Evolutionary conservation across 2,888 invertebrate species (phyloP).

Genomic region (Athetis lepigone): DNA sequence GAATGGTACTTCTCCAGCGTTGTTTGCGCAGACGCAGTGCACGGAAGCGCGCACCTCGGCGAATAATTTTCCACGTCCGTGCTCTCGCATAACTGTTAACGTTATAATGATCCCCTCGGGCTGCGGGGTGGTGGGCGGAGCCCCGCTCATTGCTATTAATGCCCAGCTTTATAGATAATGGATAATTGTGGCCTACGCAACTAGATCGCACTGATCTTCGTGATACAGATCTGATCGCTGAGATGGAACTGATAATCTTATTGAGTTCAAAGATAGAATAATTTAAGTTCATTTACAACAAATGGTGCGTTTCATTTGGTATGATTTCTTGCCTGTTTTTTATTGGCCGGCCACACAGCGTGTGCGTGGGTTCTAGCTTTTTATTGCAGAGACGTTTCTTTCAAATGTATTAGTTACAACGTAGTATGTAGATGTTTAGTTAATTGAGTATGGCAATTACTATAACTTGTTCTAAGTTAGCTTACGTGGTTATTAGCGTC

Average conservation of each 20-base stretch:
- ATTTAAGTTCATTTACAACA: slow-evolving; percentile 15
- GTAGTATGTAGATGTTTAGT: slow-evolving; percentile 1
- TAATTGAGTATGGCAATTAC: not conserved
- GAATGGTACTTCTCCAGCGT: slow-evolving; percentile 42
- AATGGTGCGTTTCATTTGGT: slow-evolving; percentile 1
- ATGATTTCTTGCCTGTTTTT: not conserved
- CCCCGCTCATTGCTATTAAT: slow-evolving; percentile 51
- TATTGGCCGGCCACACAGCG: not conserved
- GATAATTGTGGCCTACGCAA: slow-evolving; percentile 55
- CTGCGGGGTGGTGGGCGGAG: slow-evolving; percentile 40
- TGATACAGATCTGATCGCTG: slow-evolving; percentile 39
- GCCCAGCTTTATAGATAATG: slow-evolving; percentile 51
- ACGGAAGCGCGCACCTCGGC: slow-evolving; percentile 78
- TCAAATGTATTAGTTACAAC: not conserved
- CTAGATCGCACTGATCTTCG: slow-evolving; percentile 30
- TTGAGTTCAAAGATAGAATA: slow-evolving; percentile 36
- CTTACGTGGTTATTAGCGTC: not conserved
- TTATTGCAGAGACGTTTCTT: not conserved
- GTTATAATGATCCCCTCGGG: slow-evolving; percentile 78
- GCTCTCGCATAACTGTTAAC: slow-evolving; percentile 83
- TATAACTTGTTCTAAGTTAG: not conserved
- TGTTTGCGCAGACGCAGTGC: slow-evolving; percentile 52
- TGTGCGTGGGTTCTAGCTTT: not conserved
- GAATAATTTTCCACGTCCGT: slow-evolving; percentile 90
- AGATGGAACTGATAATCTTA: slow-evolving; percentile 47